phyloP scores from a whole-genome alignment of 2,888 invertebrate genomes.

The Spilarctia lutea region DNA sequence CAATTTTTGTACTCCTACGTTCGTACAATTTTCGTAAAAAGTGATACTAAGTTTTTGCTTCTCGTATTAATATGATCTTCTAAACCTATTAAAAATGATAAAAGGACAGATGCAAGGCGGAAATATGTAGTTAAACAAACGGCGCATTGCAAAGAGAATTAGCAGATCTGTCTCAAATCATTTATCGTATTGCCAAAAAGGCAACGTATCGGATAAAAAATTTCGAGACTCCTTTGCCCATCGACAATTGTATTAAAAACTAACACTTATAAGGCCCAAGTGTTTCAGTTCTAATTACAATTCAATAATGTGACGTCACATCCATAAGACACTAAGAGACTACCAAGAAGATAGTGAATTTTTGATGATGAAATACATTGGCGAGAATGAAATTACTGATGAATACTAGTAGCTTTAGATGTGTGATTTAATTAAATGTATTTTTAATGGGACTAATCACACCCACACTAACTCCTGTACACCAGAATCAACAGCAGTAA shows the following conservation, averaged over 20 bases:
- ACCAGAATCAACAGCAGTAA: too few species aligned
- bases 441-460: too few species aligned
- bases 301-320: conserved; percentile 43
- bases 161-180: conserved; percentile 19
- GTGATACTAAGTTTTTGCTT: too few species aligned
- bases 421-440: neutral
- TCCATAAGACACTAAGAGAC: conserved; percentile 54
- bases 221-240: conserved; percentile 2
- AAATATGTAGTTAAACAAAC: neutral
- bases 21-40: too few species aligned
- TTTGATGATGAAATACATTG: conserved; percentile 24
- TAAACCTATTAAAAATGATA: neutral
- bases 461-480: too few species aligned
- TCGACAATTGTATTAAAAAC: conserved; percentile 29
- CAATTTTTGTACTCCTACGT: too few species aligned
- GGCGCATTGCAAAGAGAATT: neutral
- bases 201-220: neutral
- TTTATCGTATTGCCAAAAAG: conserved; percentile 21
- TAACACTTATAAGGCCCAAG: conserved; percentile 55
- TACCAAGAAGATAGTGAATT: conserved; percentile 43
- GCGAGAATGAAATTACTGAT: conserved; percentile 28
- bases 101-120: neutral
- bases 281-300: conserved; percentile 41
- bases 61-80: too few species aligned
- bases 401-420: neutral